phyloP scores from a whole-genome alignment of 92 coral and sea anemone species.

The Epizoanthus ramosus region DNA sequence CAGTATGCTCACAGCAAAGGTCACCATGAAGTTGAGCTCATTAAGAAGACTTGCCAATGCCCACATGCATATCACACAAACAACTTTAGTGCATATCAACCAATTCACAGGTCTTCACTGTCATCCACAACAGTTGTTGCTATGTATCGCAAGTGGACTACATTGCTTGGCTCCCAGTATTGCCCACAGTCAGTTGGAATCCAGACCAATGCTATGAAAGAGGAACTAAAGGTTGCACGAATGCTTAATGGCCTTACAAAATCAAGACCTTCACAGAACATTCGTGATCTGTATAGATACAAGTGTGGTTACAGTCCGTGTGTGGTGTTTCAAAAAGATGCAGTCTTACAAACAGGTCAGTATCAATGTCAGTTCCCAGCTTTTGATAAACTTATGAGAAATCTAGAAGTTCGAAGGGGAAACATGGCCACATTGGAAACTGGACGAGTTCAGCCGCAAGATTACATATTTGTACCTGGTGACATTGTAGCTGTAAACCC shows the following conservation, averaged over 20 bases:
- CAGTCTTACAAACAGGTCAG: slow-evolving; percentile 26
- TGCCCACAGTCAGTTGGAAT: not conserved
- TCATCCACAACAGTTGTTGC: not conserved
- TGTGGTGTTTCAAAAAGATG: slow-evolving; percentile 65
- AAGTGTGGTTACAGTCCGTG: slow-evolving; percentile 75
- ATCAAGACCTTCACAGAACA: slow-evolving; percentile 64
- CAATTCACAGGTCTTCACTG: slow-evolving; percentile 45
- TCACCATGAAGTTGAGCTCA: too few species aligned
- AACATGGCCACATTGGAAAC: not conserved
- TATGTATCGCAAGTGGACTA: slow-evolving; percentile 34
- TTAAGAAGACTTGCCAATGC: too few species aligned
- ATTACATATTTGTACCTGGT: slow-evolving; percentile 63
- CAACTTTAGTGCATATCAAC: slow-evolving; percentile 66
- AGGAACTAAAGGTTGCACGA: slow-evolving; percentile 25
- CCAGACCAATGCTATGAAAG: slow-evolving; percentile 24
- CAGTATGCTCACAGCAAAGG: too few species aligned
- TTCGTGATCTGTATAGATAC: slow-evolving; percentile 62
- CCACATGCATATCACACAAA: too few species aligned
- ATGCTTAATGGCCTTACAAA: slow-evolving; percentile 46
- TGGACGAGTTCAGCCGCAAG: slow-evolving; percentile 50
- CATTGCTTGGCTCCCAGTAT: not conserved
- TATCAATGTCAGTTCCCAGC: slow-evolving; percentile 46
- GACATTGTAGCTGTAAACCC: slow-evolving; percentile 75
- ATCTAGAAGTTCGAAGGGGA: slow-evolving; percentile 49
- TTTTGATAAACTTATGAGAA: slow-evolving; percentile 56